Evolutionary conservation across 2,888 invertebrate genomes (phyloP), one percentile per base, ranked within the genome.

Genomic region (Caenorhabditis sp.): DNA sequence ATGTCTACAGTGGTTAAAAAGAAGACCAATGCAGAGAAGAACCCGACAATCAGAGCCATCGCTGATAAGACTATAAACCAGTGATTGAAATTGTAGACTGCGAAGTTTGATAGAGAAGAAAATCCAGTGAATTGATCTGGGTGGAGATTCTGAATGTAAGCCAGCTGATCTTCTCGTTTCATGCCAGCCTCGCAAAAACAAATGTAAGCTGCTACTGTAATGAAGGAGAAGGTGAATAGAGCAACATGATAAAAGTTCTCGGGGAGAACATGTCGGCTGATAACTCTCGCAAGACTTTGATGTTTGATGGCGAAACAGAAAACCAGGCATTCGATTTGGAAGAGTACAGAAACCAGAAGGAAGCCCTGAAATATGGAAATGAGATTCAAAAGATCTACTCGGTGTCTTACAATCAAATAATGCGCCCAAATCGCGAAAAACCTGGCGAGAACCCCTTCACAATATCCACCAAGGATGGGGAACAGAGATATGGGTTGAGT

Each of bases 241-340:
- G 16, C 0, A 47, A 47, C 14, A 5, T 47, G 0, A 7, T 5
- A 47, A 14, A 26, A 4, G 14, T 24, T 22, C 1, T 12, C 26
- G 28, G 56, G n/a, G 7, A 70, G n/a, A 2, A 70, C n/a, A 28
- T 70, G 22, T 12, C 44, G 56, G 8, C 44, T 38, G 2, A 58
- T 41, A 26, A 70, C 58, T 58, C 22, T 38, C 7, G 58, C 70
- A n/a, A 70, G 54, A 12, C 56, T 58, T 28, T 70, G 70, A 41
- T 70, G 70, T 22, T 70, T 70, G 56, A 31, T 26, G 3, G 38
- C n/a, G 16, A 70, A 70, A 24, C 70, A 70, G 2, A 58, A 14
- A 2, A 41, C 58, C 0, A 70, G 26, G 24, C 58, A 58, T 12
- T 16, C 70, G 16, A 58, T 44, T 70, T 70, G 70, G 24, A 58